Evolutionary conservation across 2,888 invertebrate genomes (phyloP).

Genomic region (Glaucopsyche alexis): DNA sequence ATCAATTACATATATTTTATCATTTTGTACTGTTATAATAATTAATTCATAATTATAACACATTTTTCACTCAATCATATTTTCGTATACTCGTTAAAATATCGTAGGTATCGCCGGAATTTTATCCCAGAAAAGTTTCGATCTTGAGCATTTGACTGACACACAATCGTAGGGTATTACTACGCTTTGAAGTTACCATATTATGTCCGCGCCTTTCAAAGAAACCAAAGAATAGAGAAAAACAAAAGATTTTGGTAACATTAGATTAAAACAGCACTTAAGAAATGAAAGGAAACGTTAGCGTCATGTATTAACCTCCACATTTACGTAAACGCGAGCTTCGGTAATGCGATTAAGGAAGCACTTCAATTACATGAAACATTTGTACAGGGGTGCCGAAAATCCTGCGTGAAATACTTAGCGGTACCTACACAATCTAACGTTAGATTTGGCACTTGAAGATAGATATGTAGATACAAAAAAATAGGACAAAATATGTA

Average conservation of each 20-base stretch:
- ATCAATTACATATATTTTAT: too few species aligned
- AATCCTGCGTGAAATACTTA: constrained; percentile 50
- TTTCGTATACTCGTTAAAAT: too few species aligned
- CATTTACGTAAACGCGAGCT: constrained; percentile 42
- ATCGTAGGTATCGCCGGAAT: too few species aligned
- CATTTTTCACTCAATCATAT: too few species aligned
- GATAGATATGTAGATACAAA: too few species aligned
- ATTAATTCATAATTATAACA: too few species aligned
- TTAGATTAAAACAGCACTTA: constrained; percentile 39
- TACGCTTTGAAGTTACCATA: neutral
- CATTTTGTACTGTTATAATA: too few species aligned
- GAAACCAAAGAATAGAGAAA: neutral
- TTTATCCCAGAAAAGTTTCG: too few species aligned
- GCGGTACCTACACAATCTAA: neutral
- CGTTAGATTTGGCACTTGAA: neutral
- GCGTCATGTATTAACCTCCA: constrained; percentile 35
- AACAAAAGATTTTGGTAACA: constrained; percentile 5
- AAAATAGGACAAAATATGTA: too few species aligned
- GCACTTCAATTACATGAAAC: constrained; percentile 69
- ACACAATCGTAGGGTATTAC: too few species aligned
- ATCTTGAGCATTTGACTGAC: too few species aligned
- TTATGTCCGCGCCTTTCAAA: neutral
- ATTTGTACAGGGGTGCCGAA: constrained; percentile 58
- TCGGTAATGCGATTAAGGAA: constrained; percentile 65
- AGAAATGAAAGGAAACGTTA: constrained; percentile 37